Evolutionary conservation across 64 coral and sea anemone species (phyloP), one percentile per base, ranked within the genome.

Genomic region (Dendronephthya gigantea): DNA sequence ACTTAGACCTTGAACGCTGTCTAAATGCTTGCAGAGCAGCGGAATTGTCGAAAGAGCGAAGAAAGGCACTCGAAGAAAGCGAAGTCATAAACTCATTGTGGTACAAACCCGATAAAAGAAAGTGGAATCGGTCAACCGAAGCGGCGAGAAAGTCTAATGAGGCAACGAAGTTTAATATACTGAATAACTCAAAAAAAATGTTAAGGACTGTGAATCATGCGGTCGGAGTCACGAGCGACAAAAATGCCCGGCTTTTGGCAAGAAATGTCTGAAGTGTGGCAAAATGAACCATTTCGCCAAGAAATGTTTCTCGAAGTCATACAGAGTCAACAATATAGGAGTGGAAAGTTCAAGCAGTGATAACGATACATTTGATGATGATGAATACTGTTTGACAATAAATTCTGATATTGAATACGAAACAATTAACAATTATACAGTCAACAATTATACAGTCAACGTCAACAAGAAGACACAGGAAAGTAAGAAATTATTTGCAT

Each of bases 21-120:
- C 10, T 88, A 14, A 29, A 88, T 36, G 41, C 35, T 35, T 88
- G 69, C 33, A 81, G 49, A 32, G 86, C 85, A 11, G 51, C 15
- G 2, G 13, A 15, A n/a, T 15, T 56, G 22, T 19, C 51, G 23
- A 19, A 15, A 56, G 51, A 19, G 22, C 2, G 2, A 15, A 56
- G 15, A 8, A 56, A 15, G 22, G 23, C 3, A 19, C 2, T n/a
- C 22, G 51, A 15, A 88, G 62, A 76, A 76, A 30, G 29, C 28
- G 35, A 76, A 34, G 35, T 4, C n/a, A 3, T 37, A 76, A 34
- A 76, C 69, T 76, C 14, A 2, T 6, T 58, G 51, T 17, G 23
- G 22, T 17, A 58, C 14, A 58, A 58, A 58, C 23, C 51, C 22
- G 51, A 2, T 58, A 58, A 17, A 58, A 58, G 23, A 58, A 19